Conservation (phyloP, 2,797 vertebrate genomes). For the Selene dorsalis region DNA sequence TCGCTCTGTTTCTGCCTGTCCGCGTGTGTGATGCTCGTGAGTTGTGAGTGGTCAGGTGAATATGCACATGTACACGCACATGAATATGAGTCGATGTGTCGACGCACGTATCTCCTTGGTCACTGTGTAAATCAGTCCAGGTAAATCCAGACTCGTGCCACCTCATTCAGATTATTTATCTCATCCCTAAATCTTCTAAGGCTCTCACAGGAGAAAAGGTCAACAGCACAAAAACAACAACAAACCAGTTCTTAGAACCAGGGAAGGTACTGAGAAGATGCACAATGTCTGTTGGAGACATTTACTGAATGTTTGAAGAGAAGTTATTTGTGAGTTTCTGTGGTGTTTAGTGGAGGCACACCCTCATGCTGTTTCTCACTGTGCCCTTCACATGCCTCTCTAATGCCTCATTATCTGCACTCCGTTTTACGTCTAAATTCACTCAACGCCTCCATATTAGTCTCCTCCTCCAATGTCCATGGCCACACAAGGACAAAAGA, state of each 20-base stretch:
- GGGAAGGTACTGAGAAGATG: background rate
- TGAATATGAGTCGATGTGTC: background rate
- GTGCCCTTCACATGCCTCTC: slow-evolving; percentile 33
- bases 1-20: slow-evolving; percentile 8
- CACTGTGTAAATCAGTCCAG: slow-evolving; percentile 24
- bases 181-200: slow-evolving; percentile 63
- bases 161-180: slow-evolving; percentile 65
- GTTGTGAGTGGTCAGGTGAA: background rate
- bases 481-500: slow-evolving; percentile 49
- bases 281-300: background rate
- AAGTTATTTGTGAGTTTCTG: slow-evolving; percentile 1
- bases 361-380: background rate
- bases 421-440: slow-evolving; percentile 43
- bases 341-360: background rate
- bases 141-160: slow-evolving; percentile 50
- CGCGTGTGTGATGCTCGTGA: background rate
- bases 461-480: slow-evolving; percentile 23
- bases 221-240: slow-evolving; percentile 15
- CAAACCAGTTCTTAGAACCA: background rate
- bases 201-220: slow-evolving; percentile 44
- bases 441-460: slow-evolving; percentile 60
- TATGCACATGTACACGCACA: background rate
- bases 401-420: background rate
- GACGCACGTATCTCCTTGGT: background rate
- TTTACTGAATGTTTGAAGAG: background rate